Conservation (phyloP, 2,113 vertebrate species). For the Saiga tatarica region DNA sequence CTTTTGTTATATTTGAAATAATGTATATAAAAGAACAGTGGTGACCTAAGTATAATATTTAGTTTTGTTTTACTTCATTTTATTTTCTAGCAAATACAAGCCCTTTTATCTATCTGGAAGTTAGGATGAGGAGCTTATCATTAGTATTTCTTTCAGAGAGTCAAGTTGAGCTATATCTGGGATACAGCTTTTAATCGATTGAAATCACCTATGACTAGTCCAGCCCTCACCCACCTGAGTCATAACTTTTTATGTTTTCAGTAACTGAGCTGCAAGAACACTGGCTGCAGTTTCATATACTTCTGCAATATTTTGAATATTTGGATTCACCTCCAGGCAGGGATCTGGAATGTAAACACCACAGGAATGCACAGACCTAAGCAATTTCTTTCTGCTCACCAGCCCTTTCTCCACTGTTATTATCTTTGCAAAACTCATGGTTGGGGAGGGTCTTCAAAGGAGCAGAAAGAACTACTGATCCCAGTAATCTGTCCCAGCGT, state of each 20-base stretch:
- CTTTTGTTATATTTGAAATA: background rate
- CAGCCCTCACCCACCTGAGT: background rate
- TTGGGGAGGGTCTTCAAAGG: background rate
- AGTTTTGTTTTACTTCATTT: background rate
- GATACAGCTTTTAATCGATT: background rate
- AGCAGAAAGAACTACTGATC: background rate
- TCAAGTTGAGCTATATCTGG: background rate
- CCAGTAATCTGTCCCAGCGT: background rate
- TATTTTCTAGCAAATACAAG: background rate
- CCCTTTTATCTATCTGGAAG: background rate
- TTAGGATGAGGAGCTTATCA: background rate
- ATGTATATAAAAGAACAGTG: background rate
- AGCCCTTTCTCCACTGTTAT: background rate
- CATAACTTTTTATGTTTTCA: background rate
- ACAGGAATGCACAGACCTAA: conserved; percentile 8
- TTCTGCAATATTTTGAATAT: conserved; percentile 29
- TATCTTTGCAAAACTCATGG: background rate
- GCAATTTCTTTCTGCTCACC: background rate
- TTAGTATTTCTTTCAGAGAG: background rate
- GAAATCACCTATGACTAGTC: background rate
- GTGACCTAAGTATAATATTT: background rate
- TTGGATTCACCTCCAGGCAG: background rate
- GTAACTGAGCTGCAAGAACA: background rate
- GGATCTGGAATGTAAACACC: background rate
- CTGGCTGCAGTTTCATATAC: background rate